A percentile compares a stretch with the other conserved stretches of the same genome.
Conservation (phyloP, 2,888 invertebrate species). For the Hemistola chrysoprasaria region DNA sequence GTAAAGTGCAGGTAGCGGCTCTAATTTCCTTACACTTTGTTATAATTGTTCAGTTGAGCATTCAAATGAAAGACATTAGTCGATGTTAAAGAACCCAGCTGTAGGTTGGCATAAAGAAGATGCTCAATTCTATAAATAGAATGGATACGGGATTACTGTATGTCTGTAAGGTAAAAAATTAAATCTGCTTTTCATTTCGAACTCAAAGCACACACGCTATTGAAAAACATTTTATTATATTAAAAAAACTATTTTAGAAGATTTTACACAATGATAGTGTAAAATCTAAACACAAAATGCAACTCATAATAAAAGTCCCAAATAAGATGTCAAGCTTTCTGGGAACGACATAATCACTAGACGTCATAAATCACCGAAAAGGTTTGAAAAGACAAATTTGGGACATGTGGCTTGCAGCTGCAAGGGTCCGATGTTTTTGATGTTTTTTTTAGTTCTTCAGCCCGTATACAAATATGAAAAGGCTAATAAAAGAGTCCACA, state of each 20-base stretch:
- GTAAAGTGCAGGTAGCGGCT: constrained; percentile 50
- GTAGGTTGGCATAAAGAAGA: too few relatives aligned
- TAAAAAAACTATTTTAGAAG: too few relatives aligned
- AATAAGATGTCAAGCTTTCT: constrained; percentile 19
- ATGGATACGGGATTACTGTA: too few relatives aligned
- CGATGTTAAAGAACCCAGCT: constrained; percentile 16
- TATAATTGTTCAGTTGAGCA: constrained; percentile 50
- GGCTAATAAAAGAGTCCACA: constrained; percentile 24
- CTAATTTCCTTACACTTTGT: constrained; percentile 35
- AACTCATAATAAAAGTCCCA: constrained; percentile 7
- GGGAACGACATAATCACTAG: constrained; percentile 27
- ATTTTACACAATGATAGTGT: too few relatives aligned
- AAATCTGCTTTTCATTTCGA: too few relatives aligned
- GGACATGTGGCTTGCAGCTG: constrained; percentile 75
- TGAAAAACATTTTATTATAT: too few relatives aligned
- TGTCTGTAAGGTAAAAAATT: too few relatives aligned
- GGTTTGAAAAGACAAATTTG: constrained; percentile 59
- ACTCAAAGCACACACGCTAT: too few relatives aligned
- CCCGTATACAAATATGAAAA: constrained; percentile 25
- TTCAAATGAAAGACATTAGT: constrained; percentile 51
- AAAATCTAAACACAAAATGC: constrained; percentile 1
- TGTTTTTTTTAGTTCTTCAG: constrained; percentile 32
- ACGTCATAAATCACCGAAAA: constrained; percentile 67
- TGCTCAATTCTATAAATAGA: too few relatives aligned
- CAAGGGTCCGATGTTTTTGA: constrained; percentile 40